These are phyloP conservation scores for Camptogramma bilineatum DNA, from an alignment of 2,888 invertebrate species.

Conservation along the genomic window DNA sequence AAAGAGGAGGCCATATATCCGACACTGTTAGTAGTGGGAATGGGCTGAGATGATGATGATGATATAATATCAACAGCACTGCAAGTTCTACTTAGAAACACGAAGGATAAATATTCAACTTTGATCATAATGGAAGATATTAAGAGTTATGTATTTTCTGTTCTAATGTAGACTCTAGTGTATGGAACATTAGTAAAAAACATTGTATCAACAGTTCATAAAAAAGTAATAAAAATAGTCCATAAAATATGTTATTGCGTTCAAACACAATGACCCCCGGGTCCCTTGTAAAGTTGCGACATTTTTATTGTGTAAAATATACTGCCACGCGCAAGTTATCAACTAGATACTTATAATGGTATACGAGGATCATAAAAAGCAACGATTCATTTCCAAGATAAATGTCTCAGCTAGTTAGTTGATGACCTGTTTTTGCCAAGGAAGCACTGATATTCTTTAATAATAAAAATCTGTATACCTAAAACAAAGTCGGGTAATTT, in stretches of 20 bases:
- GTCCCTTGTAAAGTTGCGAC: slow-evolving; percentile 15
- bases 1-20: no score
- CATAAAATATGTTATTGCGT: slow-evolving; percentile 5
- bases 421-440: background rate
- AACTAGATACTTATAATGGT: slow-evolving; percentile 2
- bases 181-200: background rate
- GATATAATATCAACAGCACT: no score
- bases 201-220: slow-evolving; percentile 6
- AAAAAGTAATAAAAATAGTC: slow-evolving; percentile 18
- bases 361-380: background rate
- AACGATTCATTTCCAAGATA: slow-evolving; percentile 5
- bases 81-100: no score
- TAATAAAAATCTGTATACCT: no score
- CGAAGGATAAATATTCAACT: no score
- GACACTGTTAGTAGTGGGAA: no score
- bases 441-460: no score
- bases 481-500: no score
- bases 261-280: slow-evolving; percentile 7
- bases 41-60: no score
- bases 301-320: slow-evolving; percentile 26
- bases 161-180: background rate
- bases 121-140: no score
- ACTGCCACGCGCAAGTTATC: slow-evolving; percentile 8
- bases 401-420: background rate
- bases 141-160: background rate